Percentiles rank a stretch among this genome's conserved stretches.
Evolutionary conservation across 53 echinoderm and acorn worm species (phyloP).

Genomic region (Mesocentrotus franciscanus): DNA sequence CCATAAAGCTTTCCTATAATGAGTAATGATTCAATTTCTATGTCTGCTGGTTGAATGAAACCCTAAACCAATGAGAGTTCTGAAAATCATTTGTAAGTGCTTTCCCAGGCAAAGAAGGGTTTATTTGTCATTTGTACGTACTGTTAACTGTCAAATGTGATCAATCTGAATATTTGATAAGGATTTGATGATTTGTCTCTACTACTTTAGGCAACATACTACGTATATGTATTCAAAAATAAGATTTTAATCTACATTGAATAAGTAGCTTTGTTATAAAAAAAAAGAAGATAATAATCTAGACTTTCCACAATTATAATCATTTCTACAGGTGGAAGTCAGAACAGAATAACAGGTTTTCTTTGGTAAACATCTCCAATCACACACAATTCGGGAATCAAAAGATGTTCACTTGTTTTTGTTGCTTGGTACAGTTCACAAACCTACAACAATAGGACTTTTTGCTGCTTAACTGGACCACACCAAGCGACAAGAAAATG

Average conservation of each 20-base stretch:
- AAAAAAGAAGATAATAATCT: background rate
- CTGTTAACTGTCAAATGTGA: no score
- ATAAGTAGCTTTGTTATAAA: no score
- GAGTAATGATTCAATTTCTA: no score
- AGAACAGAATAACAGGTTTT: background rate
- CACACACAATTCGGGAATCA: background rate
- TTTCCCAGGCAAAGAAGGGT: background rate
- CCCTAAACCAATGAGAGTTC: background rate
- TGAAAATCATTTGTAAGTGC: background rate
- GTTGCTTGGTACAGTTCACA: background rate
- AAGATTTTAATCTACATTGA: background rate
- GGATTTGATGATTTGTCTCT: no score
- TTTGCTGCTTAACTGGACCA: slow-evolving; percentile 4
- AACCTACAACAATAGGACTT: background rate
- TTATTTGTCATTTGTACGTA: no score
- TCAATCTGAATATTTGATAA: no score
- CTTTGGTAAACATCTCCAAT: background rate
- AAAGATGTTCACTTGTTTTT: background rate
- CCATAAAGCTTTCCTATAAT: background rate
- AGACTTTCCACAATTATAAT: background rate
- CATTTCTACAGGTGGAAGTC: background rate
- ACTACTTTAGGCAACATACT: no score
- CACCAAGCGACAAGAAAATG: slow-evolving; percentile 10
- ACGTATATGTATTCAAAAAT: background rate
- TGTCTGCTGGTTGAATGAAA: background rate